These are phyloP conservation scores for Leptopilina drosophilae DNA, from an alignment of 2,888 invertebrate genomes.

Conservation along the genomic window DNA sequence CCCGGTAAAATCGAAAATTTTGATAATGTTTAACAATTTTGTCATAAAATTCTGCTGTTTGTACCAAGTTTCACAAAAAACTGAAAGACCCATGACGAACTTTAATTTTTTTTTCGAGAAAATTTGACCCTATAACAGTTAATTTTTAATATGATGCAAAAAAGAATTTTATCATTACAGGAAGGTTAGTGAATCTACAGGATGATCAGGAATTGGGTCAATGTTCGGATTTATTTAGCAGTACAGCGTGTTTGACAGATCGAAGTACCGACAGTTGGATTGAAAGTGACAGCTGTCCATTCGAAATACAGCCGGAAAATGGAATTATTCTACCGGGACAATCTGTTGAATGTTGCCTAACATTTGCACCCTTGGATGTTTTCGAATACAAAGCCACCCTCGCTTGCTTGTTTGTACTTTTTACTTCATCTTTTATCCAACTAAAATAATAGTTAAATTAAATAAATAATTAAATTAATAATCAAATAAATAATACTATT, in stretches of 20 bases:
- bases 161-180: background rate
- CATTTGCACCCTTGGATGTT: conserved; percentile 80
- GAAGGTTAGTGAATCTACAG: background rate
- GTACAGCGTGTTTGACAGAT: conserved; percentile 60
- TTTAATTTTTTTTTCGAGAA: too few relatives aligned
- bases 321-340: conserved; percentile 77
- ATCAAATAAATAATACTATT: conserved; percentile 73
- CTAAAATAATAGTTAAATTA: background rate
- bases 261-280: conserved; percentile 66
- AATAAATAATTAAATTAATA: background rate
- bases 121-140: too few relatives aligned
- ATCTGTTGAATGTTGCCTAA: conserved; percentile 76
- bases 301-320: conserved; percentile 78
- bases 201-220: background rate
- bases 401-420: conserved; percentile 75
- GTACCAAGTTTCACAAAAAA: too few relatives aligned
- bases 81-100: too few relatives aligned
- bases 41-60: too few relatives aligned
- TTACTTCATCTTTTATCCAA: background rate
- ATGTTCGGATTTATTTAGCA: conserved; percentile 64
- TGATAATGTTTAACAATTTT: too few relatives aligned
- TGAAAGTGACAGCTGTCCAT: conserved; percentile 76
- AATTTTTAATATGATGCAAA: too few relatives aligned
- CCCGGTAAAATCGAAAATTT: too few relatives aligned
- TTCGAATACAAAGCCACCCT: conserved; percentile 79